Percentiles rank a stretch among this genome's conserved stretches.
Conservation (phyloP, 2,888 invertebrate genomes). For the Xylota segnis region DNA sequence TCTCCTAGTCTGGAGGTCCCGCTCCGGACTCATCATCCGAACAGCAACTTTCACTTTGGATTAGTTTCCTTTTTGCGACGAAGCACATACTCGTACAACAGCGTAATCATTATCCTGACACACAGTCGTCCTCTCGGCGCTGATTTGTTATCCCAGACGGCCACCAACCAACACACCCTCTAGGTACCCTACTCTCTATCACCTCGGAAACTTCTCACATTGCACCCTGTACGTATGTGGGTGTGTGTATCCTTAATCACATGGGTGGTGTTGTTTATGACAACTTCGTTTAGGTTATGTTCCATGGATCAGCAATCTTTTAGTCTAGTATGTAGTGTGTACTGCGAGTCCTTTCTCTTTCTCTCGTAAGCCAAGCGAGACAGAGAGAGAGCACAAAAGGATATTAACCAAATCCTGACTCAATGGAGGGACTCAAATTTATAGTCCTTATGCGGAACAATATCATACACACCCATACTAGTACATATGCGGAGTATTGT, state of each 20-base stretch:
- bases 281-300: conserved; percentile 75
- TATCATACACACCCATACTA: too few species aligned
- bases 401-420: conserved; percentile 55
- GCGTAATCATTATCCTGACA: conserved; percentile 57
- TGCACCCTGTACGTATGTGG: conserved; percentile 2
- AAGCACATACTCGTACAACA: conserved; percentile 31
- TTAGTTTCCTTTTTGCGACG: conserved; percentile 66
- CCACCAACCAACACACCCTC: conserved; percentile 44
- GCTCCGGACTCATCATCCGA: conserved; percentile 52
- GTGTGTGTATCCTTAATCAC: conserved; percentile 64
- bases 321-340: conserved; percentile 5
- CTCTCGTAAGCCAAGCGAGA: conserved; percentile 15
- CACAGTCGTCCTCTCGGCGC: conserved; percentile 29
- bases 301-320: conserved; percentile 70
- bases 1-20: conserved; percentile 16
- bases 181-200: conserved; percentile 21
- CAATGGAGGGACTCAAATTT: conserved; percentile 42
- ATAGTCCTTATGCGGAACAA: conserved; percentile 62
- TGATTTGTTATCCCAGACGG: conserved; percentile 74
- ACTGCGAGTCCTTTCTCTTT: conserved; percentile 39
- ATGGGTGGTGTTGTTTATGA: conserved; percentile 72
- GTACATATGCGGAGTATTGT: conserved; percentile 39
- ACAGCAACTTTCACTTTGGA: conserved; percentile 77
- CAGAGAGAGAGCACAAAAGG: background rate
- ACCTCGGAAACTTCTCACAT: conserved; percentile 7